A percentile compares a stretch with the other conserved stretches of the same genome.
Conservation (phyloP, 2,797 vertebrate species). For the Darevskia nairensis region DNA sequence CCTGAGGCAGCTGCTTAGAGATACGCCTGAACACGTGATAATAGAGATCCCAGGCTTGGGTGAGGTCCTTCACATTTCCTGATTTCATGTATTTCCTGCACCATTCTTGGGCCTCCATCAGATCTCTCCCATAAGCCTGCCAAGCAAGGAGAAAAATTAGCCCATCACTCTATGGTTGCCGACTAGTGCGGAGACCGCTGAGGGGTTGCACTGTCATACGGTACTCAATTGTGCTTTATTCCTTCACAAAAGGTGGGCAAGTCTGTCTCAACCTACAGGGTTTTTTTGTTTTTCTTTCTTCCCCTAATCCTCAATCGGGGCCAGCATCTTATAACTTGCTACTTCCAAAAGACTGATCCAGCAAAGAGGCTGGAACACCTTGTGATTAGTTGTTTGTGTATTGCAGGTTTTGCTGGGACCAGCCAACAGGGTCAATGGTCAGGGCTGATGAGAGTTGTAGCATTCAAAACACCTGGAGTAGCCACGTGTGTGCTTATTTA, state of each 20-base stretch:
- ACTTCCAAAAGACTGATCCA: background rate
- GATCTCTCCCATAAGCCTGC: conserved; percentile 95
- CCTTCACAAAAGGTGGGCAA: background rate
- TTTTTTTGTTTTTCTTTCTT: background rate
- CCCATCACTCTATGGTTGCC: no score
- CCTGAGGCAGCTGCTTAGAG: conserved; percentile 98
- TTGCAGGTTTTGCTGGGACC: no score
- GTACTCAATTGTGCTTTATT: background rate
- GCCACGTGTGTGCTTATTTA: no score
- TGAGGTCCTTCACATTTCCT: conserved; percentile 97
- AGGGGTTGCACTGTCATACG: background rate
- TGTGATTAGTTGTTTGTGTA: background rate
- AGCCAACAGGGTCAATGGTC: no score
- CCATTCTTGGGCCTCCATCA: conserved; percentile 99
- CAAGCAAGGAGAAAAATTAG: background rate
- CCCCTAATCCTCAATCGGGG: background rate
- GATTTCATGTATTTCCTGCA: conserved; percentile 99
- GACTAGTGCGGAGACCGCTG: no score
- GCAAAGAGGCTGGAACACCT: background rate
- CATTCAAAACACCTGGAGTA: no score
- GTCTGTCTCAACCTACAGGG: background rate
- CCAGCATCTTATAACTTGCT: background rate
- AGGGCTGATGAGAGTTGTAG: no score
- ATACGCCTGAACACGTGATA: conserved; percentile 98
- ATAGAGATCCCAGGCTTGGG: conserved; percentile 99